Base-by-base conservation (phyloP, 2,113 vertebrate species). In the Manacus vitellinus region DNA sequence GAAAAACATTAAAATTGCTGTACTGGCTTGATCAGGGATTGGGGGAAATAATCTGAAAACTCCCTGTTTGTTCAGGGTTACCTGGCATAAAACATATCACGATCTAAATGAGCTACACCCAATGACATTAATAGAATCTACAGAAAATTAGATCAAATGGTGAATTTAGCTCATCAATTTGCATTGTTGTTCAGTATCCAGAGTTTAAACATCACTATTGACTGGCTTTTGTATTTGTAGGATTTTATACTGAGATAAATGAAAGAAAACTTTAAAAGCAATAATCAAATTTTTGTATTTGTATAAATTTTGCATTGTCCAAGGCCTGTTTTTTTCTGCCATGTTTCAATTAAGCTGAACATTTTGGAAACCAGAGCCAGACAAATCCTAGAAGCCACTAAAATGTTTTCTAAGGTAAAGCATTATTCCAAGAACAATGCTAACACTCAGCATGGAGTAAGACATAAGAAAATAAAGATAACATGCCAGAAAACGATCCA, bases 321-420 rank as follows among this genome's bases (percentile, higher is more conserved):
- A 62, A 86, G 58, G 75, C 20, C 14, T 76, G 39, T 61, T 33
- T 79, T 92, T 94, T 74, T 30, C 87, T 96, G 73, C 63, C 95
- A 92, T 47, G 10, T 94, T 93, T 92, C 68, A 83, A 74, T 31
- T 78, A 90, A 97, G 80, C 84, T 54, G 71, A 97, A 96, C 71
- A 78, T 95, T 97, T 97, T 92, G 88, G 95, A 97, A 97, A 97
- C 87, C 96, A 92, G 67, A 88, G 33, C 39, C 37, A 95, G 54
- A 37, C 89, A 94, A 92, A 88, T 89, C 92, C 88, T 97, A 96
- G 92, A 65, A 92, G 75, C 59, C 77, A 94, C 66, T 88, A 73
- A 87, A 89, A 73, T 21, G 15, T 65, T 88, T 96, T 92, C 75
- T 66, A 90, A 87, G 71, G 89, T 95, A 94, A 85, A 89, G 75